Base-by-base conservation (phyloP, 2,797 vertebrate species). In the Gorsachius magnificus region DNA sequence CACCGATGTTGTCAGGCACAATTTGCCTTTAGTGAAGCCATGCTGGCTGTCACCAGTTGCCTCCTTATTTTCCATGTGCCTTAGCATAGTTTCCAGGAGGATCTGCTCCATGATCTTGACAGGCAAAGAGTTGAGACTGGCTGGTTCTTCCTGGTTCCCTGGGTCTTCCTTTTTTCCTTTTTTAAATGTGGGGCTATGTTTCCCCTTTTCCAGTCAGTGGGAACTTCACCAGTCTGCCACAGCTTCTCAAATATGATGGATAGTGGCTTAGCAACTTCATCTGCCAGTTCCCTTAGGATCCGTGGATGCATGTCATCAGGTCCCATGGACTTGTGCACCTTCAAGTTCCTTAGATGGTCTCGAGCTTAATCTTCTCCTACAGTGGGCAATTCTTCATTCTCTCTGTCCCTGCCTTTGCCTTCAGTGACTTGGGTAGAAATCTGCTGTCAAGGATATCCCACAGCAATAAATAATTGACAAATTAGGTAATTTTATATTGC, bases 391-490 rank as follows among this genome's bases (percentile, higher is more conserved):
- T 31, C 29, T 33, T 54, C 18, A 8, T 31, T 54, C 29, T 54
- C 53, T 29, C 53, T 31, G 18, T 54, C 29, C 53, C 18, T 19
- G 11, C 53, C 53, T 54, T 54, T 54, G 53, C 11, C 53, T 54
- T 31, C 18, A 31, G 53, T 31, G 29, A 57, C 56, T 57, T 24
- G 56, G 33, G 33, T 38, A 38, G 38, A 38, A 38, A 38, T 38
- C 38, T 38, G 38, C 38, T 38, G 38, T 38, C 38, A 38, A 38
- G 38, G 38, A 38, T 38, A 38, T 87, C 46, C 53, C 61, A 80
- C 25, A 86, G 51, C 61, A 90, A 83, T 71, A 96, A 96, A 84
- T 93, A 94, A 81, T 45, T 86, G 70, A 75, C 1, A 8, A 83
- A 95, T 96, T 84, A 68, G 31, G 18, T 57, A 2, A 78, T 69